Evolutionary conservation across 2,888 invertebrate genomes (phyloP), one percentile per base, ranked within the genome.

Genomic region (Anoncus sp.): DNA sequence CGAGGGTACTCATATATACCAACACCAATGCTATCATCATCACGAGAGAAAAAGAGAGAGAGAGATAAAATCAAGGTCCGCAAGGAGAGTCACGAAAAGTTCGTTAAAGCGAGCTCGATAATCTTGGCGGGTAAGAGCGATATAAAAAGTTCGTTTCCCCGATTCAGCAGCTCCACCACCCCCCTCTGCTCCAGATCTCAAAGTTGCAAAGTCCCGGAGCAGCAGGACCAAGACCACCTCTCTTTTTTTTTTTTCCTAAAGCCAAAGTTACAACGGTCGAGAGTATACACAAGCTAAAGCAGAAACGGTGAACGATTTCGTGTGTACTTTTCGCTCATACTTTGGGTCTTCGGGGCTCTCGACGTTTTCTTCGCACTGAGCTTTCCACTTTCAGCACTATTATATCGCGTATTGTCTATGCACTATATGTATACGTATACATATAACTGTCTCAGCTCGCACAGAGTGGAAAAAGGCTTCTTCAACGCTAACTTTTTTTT

Each of bases 91-190:
- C 35, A 43, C 35, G 60, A 65, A 78, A 78, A 80, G 75, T 78
- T 75, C 63, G 75, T 72, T 78, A 72, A 75, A 77, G 72, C 66
- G 60, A n/a, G 47, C 38, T 22, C 72, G 59, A 73, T 78, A 75
- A 80, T 65, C 72, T 67, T 57, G 53, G 31, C 24, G 43, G 12
- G 51, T 16, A 55, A 55, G 7, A 71, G 55, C 67, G 72, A 72
- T 69, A 77, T 70, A 69, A 79, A 78, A 80, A 78, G 53, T 75
- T 75, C 38, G 6, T 40, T 47, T 63, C 31, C 55, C 53, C 67
- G 47, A 45, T 75, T 22, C 6, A 49, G 53, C 22, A 35, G 18
- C 27, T 3, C 24, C 10, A 10, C 16, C 24, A 7, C 47, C 18
- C 22, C 35, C 38, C 12, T 60, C 18, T 22, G 12, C n/a, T 45